Percentiles rank a stretch among this genome's conserved stretches.
These are phyloP conservation scores for Sebastes iracundus DNA, from an alignment of 2,797 vertebrate genomes.

Conservation along the genomic window DNA sequence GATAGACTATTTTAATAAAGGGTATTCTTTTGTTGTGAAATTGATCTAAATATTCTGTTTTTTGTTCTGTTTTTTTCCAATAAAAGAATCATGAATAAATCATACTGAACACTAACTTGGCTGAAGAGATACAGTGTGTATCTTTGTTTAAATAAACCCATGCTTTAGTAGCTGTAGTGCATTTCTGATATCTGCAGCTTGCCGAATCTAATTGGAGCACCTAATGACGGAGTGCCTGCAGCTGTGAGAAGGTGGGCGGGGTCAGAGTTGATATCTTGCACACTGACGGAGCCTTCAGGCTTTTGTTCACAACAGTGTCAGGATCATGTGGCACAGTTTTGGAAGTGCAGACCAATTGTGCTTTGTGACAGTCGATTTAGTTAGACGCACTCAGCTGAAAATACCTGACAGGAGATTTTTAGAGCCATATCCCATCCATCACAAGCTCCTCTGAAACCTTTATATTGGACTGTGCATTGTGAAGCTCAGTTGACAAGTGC, in stretches of 20 bases:
- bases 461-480: not conserved
- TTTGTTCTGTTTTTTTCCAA: not conserved
- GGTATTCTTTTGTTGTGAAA: not conserved
- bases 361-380: slow-evolving; percentile 4
- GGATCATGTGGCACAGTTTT: not conserved
- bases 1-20: not conserved
- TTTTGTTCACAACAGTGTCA: not conserved
- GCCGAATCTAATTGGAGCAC: slow-evolving; percentile 14
- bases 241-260: slow-evolving; percentile 22
- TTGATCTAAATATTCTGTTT: not conserved
- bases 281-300: not conserved
- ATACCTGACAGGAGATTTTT: not conserved
- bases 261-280: slow-evolving; percentile 11
- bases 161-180: not conserved
- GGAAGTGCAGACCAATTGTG: not conserved
- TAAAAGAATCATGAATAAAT: not conserved
- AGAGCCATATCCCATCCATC: not conserved
- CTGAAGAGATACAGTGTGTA: not conserved
- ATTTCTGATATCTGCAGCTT: not conserved
- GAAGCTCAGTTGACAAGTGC: slow-evolving; percentile 1
- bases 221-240: slow-evolving; percentile 25
- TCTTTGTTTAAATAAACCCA: not conserved
- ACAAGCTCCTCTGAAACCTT: not conserved
- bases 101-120: not conserved
- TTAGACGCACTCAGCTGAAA: not conserved